Evolutionary conservation across 2,113 vertebrate genomes (phyloP), one percentile per base, ranked within the genome.

Genomic region (Ivindomyrus marchei): DNA sequence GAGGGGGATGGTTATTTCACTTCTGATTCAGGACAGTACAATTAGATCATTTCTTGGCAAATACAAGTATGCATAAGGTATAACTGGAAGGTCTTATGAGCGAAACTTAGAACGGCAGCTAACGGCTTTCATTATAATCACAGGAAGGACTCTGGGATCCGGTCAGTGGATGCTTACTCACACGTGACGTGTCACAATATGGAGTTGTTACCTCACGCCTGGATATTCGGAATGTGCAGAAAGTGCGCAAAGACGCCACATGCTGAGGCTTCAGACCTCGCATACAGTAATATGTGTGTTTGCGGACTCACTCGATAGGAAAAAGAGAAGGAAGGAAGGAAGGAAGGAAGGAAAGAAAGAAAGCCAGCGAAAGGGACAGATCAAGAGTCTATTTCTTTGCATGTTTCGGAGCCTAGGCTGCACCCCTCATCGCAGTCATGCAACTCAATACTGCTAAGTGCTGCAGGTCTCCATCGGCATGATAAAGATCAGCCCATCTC

Each of bases 401-500:
- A 47, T 17, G 56, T 9, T 90, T 45, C 36, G 7, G 31, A 87
- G 89, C 36, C 27, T 31, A 77, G 58, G 39, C 62, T 74, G 46
- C 66, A 77, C 3, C 31, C 17, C 84, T 47, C 58, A 46, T 90
- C 58, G 87, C 45, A 21, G 62, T 17, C 58, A 66, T 90, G 58
- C 58, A 88, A 52, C 58, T 66, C 47, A 88, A 88, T 90, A 31
- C 46, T 53, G 21, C 31, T 50, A 31, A 77, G 62, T 85, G 15
- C 85, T 46, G 11, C 39, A 49, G 89, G 62, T 90, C 89, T 87
- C 47, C 39, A 31, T n/a, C 19, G 8, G 49, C 85, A 53, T 27
- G 62, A 90, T 58, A 53, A 77, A 80, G 87, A 87, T 88, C 84
- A 74, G 56, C 45, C 56, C n/a, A 31, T 87, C 50, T 87, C 47